Percentiles rank a stretch among this genome's conserved stretches.
phyloP scores from a whole-genome alignment of 2,113 vertebrate species.

The Brachyhypopomus occidentalis region DNA sequence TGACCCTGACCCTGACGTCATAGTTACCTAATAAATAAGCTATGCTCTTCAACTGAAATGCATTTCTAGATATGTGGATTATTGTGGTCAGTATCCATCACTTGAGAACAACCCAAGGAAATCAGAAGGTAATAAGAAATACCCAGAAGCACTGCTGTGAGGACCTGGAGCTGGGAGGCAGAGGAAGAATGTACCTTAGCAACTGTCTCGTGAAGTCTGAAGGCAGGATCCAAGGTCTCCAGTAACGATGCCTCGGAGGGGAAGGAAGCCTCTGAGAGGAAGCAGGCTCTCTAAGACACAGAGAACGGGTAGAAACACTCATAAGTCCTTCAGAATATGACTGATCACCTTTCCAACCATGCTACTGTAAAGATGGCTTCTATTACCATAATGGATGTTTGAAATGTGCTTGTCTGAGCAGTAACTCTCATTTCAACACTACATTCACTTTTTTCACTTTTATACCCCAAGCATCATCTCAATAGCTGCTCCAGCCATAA shows the following conservation, averaged over 20 bases:
- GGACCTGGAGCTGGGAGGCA: constrained; percentile 5
- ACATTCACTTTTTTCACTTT: background rate
- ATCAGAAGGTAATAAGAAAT: background rate
- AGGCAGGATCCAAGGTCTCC: constrained; percentile 81
- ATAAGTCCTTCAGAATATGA: constrained; percentile 22
- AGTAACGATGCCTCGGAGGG: constrained; percentile 64
- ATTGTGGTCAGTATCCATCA: background rate
- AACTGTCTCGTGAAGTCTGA: constrained; percentile 85
- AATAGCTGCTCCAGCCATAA: constrained; percentile 9
- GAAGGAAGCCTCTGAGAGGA: constrained; percentile 85
- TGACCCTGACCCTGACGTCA: too few species aligned
- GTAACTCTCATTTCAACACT: constrained; percentile 13
- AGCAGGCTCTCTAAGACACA: constrained; percentile 75
- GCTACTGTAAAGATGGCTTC: background rate
- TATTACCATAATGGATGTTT: constrained; percentile 8
- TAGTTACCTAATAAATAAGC: background rate
- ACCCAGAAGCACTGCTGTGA: background rate
- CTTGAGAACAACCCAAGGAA: background rate
- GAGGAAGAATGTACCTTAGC: constrained; percentile 82
- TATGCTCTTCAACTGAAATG: background rate
- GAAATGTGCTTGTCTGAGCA: constrained; percentile 20
- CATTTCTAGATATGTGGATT: background rate
- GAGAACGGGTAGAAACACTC: constrained; percentile 7
- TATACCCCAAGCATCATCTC: background rate
- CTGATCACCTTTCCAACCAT: constrained; percentile 8